Evolutionary conservation across 2,888 invertebrate species (phyloP).

Genomic region (Phragmatobia fuliginosa): DNA sequence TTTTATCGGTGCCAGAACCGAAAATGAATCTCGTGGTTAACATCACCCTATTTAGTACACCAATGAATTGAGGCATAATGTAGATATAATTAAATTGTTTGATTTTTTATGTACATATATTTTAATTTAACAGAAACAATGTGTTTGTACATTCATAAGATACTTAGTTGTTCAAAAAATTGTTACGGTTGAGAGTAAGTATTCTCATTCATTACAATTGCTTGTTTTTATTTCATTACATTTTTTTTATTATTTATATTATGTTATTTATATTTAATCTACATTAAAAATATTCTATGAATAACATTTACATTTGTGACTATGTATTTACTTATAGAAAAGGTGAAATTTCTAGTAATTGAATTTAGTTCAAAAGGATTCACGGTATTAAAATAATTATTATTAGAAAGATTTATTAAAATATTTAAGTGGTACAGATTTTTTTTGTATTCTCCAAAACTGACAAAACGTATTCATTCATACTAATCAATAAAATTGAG

Average conservation of each 20-base stretch:
- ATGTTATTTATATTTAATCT: too few relatives aligned
- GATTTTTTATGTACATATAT: neutral
- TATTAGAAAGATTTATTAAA: neutral
- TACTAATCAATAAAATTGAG: too few relatives aligned
- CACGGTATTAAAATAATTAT: neutral
- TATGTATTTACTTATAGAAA: neutral
- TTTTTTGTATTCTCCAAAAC: too few relatives aligned
- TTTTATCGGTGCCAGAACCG: constrained; percentile 47
- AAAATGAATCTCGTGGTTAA: constrained; percentile 22
- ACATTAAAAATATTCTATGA: too few relatives aligned
- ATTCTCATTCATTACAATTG: neutral
- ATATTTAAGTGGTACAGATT: neutral
- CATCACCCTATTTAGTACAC: constrained; percentile 8
- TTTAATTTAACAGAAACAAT: neutral
- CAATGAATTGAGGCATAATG: neutral
- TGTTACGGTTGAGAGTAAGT: too few relatives aligned
- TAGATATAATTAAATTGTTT: neutral
- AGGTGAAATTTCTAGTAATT: neutral
- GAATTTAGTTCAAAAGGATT: neutral
- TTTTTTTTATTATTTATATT: too few relatives aligned
- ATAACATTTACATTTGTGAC: neutral
- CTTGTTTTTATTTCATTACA: too few relatives aligned
- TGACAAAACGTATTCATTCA: too few relatives aligned
- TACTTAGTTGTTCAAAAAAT: neutral
- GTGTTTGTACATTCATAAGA: neutral